Base-by-base conservation (phyloP, 2,888 invertebrate species). In the Dichetophora obliterata region DNA sequence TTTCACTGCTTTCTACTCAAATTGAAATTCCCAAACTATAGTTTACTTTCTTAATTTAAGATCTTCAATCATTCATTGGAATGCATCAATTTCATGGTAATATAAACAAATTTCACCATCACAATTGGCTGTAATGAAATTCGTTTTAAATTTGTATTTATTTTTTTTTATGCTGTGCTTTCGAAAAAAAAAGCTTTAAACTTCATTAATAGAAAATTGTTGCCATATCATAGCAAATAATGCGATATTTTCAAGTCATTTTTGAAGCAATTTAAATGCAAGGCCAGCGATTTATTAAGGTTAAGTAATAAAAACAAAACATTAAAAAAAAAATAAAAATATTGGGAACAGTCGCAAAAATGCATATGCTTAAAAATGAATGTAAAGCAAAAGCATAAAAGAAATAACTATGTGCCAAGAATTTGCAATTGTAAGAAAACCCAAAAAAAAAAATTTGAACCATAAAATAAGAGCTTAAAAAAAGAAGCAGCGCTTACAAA, bases 391-490 rank as follows among this genome's bases (percentile, higher is more conserved):
- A 83, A 77, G 76, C 80, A 80, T 80, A 79, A 80, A 79, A 79
- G 82, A 84, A 80, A 83, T 70, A 77, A 78, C n/a, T n/a, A 75
- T 85, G 86, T 86, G 86, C 86, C 86, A 86, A 85, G 86, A 86
- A 86, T 86, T 86, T 85, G 86, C 86, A 85, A 86, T 86, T 78
- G 79, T 63, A 72, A 66, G 75, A 75, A 77, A 83, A 84, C 82
- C 78, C 81, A 54, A 75, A 75, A 63, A 19, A 76, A 77, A 54
- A 31, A 31, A 70, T 65, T 65, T 24, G 6, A 31, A 31, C 16
- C 65, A 59, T 2, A 48, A 68, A 34, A 70, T 63, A 16, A 37
- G 54, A 27, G 69, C 50, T 31, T 52, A 31, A 48, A 34, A 74
- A 74, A 66, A 57, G 5, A 9, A 63, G 50, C 16, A 59, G 6